Percentiles rank a stretch among this genome's conserved stretches.
These are phyloP conservation scores for Scaptomyza cyrtandrae DNA, from an alignment of 2,888 invertebrate genomes.

Conservation along the genomic window DNA sequence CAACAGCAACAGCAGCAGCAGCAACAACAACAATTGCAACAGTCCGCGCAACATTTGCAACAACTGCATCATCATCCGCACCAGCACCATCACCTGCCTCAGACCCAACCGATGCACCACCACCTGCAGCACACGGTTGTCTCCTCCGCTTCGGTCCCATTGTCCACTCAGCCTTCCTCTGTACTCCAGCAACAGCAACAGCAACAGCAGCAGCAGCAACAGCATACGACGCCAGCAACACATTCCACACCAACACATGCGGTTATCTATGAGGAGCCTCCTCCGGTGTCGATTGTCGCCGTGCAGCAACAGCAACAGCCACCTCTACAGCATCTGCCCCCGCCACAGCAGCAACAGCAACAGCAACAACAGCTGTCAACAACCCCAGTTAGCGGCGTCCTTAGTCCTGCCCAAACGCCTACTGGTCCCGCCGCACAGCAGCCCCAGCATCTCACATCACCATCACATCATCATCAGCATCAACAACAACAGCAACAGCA, in stretches of 20 bases:
- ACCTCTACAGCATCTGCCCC: constrained; percentile 67
- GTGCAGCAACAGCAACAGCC: constrained; percentile 77
- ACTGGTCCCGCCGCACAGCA: constrained; percentile 76
- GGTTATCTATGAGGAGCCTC: constrained; percentile 86
- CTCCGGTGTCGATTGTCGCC: constrained; percentile 82
- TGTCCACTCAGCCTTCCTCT: constrained; percentile 64
- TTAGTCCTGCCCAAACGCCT: constrained; percentile 82
- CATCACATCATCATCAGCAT: constrained; percentile 80
- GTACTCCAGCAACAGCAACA: constrained; percentile 67
- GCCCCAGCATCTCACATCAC: constrained; percentile 76
- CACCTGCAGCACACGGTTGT: constrained; percentile 67
- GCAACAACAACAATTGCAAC: constrained; percentile 67
- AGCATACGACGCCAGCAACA: constrained; percentile 85
- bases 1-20: constrained; percentile 63
- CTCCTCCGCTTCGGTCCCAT: constrained; percentile 64
- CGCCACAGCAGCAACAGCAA: constrained; percentile 71
- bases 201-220: constrained; percentile 49
- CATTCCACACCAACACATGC: constrained; percentile 86
- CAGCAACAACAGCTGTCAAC: constrained; percentile 80
- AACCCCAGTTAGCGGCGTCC: constrained; percentile 79
- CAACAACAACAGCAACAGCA: not conserved
- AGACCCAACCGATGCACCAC: constrained; percentile 84
- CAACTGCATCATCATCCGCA: constrained; percentile 85
- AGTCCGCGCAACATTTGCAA: constrained; percentile 85
- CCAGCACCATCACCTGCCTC: constrained; percentile 85